Evolutionary conservation across 35 echinoderm and acorn worm genomes (phyloP).

Genomic region (Lytechinus pictus): DNA sequence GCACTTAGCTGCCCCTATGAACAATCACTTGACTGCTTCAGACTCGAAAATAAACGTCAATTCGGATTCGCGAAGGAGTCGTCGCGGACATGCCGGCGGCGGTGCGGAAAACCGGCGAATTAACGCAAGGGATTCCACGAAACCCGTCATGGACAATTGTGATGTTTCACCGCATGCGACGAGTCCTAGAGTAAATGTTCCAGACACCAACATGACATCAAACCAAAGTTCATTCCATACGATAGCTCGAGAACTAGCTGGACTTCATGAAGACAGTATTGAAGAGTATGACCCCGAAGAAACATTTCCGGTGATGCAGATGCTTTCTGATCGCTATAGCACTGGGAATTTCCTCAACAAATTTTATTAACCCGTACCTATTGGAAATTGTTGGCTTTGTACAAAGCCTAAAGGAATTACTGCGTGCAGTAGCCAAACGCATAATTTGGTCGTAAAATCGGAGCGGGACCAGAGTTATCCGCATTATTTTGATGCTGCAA

Average conservation of each 20-base stretch:
- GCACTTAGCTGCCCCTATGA: not conserved
- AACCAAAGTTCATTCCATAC: not conserved
- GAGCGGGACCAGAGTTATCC: too few species aligned
- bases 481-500: too few species aligned
- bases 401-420: too few species aligned
- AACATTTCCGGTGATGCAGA: conserved; percentile 34
- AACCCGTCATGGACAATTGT: not conserved
- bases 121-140: not conserved
- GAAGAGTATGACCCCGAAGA: conserved; percentile 38
- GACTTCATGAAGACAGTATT: not conserved
- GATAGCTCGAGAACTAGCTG: conserved; percentile 13
- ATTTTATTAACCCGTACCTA: not conserved
- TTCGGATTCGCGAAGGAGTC: not conserved
- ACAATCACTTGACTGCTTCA: not conserved
- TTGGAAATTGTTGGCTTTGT: too few species aligned
- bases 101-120: not conserved
- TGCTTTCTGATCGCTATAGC: conserved; percentile 45
- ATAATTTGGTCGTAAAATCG: too few species aligned
- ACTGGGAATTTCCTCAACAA: conserved; percentile 48
- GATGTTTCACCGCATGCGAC: conserved; percentile 27
- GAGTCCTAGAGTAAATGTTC: not conserved
- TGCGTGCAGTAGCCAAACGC: too few species aligned
- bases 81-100: not conserved
- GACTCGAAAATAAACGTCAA: not conserved
- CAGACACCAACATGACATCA: not conserved